These are phyloP conservation scores for Dasyprocta punctata DNA, from an alignment of 2,113 vertebrate genomes.

Conservation along the genomic window DNA sequence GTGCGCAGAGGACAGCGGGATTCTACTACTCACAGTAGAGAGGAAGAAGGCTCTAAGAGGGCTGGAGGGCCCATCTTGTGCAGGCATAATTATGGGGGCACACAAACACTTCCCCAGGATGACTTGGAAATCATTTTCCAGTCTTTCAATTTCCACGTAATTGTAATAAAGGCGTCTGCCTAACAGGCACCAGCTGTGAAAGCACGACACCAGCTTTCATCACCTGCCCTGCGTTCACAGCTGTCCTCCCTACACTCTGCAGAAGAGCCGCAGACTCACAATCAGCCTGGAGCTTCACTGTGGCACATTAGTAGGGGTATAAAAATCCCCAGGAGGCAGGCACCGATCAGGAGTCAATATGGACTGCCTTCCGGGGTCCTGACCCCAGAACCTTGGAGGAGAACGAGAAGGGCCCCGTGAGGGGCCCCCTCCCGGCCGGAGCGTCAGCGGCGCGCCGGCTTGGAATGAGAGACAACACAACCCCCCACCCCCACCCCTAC, in stretches of 20 bases:
- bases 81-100: neutral
- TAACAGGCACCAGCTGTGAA: neutral
- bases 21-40: neutral
- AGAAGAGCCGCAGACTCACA: neutral
- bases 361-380: too few species aligned
- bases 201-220: too few species aligned
- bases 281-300: neutral
- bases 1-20: too few species aligned
- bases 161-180: neutral
- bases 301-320: neutral
- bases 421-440: too few species aligned
- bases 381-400: too few species aligned
- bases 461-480: too few species aligned
- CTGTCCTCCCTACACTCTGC: neutral
- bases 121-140: neutral
- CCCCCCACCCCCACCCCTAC: too few species aligned
- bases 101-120: too few species aligned
- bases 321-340: neutral
- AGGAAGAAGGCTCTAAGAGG: neutral
- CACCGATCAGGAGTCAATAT: too few species aligned
- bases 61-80: fast-evolving
- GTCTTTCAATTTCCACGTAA: neutral
- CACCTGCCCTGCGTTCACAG: neutral
- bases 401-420: too few species aligned
- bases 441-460: too few species aligned